Evolutionary conservation across 1,140 invertebrate species (phyloP).

Genomic region (Halictus rubicundus): DNA sequence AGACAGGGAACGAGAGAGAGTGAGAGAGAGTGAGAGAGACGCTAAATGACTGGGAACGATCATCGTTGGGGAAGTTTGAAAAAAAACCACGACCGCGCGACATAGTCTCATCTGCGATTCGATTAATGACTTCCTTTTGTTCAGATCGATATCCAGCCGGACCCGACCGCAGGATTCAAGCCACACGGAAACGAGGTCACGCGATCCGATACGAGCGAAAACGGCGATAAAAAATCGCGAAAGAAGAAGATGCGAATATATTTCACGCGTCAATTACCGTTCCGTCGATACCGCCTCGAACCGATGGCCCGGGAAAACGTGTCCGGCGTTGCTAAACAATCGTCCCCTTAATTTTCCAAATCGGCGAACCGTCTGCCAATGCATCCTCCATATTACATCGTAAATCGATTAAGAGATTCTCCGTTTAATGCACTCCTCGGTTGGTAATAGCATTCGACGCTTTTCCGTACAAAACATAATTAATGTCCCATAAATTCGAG

Average conservation of each 20-base stretch:
- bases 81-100: neutral
- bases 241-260: slow-evolving; percentile 26
- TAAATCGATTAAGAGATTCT: neutral
- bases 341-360: neutral
- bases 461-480: no score
- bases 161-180: slow-evolving; percentile 28
- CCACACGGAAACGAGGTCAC: slow-evolving; percentile 37
- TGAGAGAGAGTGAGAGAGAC: no score
- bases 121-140: slow-evolving; percentile 41
- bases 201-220: slow-evolving; percentile 35
- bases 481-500: no score
- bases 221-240: slow-evolving; percentile 32
- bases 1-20: neutral
- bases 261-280: neutral
- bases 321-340: neutral
- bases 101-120: slow-evolving; percentile 19
- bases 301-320: neutral
- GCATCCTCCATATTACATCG: no score
- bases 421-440: neutral
- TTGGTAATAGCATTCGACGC: no score
- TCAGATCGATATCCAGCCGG: slow-evolving; percentile 26
- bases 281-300: neutral
- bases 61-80: neutral
- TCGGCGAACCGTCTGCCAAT: neutral
- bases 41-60: neutral